Evolutionary conservation across 2,888 invertebrate genomes (phyloP), one percentile per base, ranked within the genome.

Genomic region (Opisthograptis luteolata): DNA sequence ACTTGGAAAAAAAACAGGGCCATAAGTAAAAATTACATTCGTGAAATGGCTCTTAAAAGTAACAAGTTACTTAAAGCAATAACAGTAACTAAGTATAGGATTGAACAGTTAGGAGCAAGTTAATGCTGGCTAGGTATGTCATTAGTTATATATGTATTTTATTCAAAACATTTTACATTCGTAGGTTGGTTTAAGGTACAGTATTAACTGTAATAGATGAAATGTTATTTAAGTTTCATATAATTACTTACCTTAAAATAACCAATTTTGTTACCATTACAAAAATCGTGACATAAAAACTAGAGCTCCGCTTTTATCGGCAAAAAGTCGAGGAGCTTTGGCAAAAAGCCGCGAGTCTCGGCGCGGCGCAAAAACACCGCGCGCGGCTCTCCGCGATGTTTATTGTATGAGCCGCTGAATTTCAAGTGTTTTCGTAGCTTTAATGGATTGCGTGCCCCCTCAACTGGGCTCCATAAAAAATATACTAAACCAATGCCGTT

Each of bases 351-450:
- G 67, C 69, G 64, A 64, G 60, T 59, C 70, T 66, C 64, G 60
- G 62, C 59, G 61, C 32, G 58, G 62, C 55, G 71, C 78, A 83
- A 84, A 83, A 84, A 84, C 76, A 60, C 51, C 61, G 65, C 65
- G 58, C 65, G 66, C 66, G 65, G 60, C 70, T 66, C 69, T 40
- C 17, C 64, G 60, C 64, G 71, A 89, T 89, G 89, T 87, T 83
- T 89, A 89, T 89, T 89, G 87, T 84, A 89, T 89, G 89, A 89
- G 90, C 70, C 61, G 76, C 84, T 84, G 85, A 86, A 85, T 87
- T 84, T 85, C 85, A 84, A 86, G 83, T 82, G 78, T 75, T 84
- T 81, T 83, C 84, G 81, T 81, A 81, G 84, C 79, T 76, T 79
- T 87, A 89, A 89, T 88, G 88, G 87, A 88, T 84, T 81, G 81